These are phyloP conservation scores for Gerris lacustris DNA, from an alignment of 2,888 invertebrate species.

Conservation along the genomic window DNA sequence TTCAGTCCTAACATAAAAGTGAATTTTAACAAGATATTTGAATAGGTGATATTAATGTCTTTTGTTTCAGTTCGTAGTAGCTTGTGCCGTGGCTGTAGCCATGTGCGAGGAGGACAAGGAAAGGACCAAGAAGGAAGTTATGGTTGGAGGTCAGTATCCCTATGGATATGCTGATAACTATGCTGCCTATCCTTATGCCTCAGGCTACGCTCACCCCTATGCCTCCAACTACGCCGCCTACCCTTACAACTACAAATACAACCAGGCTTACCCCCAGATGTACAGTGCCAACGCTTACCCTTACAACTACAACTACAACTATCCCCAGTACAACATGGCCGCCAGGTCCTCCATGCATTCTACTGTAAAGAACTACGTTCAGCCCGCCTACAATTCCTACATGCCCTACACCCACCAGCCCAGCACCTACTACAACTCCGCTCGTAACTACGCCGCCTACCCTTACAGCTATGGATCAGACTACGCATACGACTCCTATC, in stretches of 20 bases:
- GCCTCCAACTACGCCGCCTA: conserved; percentile 5
- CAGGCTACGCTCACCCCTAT: conserved; percentile 12
- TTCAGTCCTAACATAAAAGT: too few species aligned
- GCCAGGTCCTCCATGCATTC: conserved; percentile 21
- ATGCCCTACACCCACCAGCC: conserved; percentile 14
- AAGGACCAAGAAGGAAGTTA: conserved; percentile 21
- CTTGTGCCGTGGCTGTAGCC: conserved; percentile 21
- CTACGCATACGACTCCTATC: conserved; percentile 11
- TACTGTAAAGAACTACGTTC: conserved; percentile 5
- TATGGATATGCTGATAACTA: background rate
- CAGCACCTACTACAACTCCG: conserved; percentile 15
- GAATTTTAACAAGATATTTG: too few species aligned
- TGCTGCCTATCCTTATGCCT: conserved; percentile 21
- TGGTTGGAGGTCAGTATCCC: conserved; percentile 15
- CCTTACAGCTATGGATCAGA: conserved; percentile 6
- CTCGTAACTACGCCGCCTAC: background rate
- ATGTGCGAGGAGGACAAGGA: conserved; percentile 18
- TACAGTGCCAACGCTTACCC: conserved; percentile 1
- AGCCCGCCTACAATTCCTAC: background rate
- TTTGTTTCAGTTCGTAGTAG: conserved; percentile 10
- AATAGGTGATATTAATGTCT: too few species aligned
- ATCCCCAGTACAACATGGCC: conserved; percentile 9
- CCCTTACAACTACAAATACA: background rate
- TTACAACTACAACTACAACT: conserved; percentile 10
- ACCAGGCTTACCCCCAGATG: background rate